Evolutionary conservation across 1,140 invertebrate genomes (phyloP), one percentile per base, ranked within the genome.

Genomic region (Aphelenchoides besseyi): DNA sequence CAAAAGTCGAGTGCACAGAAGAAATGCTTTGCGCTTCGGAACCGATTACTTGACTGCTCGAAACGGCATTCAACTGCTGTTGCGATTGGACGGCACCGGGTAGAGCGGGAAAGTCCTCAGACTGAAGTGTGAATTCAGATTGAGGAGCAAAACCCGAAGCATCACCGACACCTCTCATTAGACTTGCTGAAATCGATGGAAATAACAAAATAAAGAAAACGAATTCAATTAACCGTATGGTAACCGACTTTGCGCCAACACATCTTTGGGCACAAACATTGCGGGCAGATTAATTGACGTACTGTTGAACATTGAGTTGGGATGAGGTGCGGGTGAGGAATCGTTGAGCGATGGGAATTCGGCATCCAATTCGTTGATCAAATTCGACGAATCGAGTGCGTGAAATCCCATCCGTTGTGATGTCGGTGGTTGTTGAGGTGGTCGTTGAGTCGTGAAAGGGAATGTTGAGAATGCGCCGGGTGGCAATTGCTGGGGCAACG

Each of bases 51-150:
- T 48, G 41, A 12, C 41, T 23, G 41, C 41, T 48, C 12, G 41
- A 48, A 12, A 48, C 41, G 41, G 41, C 41, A 12, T 23, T 23
- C 41, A 48, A 23, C 5, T 18, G 5, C 23, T 59, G 55, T 23
- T 8, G 18, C 5, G 16, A 23, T 33, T 59, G 55, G 5, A 8
- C 85, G 32, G 89, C 87, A 30, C 90, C 90, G 59, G 90, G 96
- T 86, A 98, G 88, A 83, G 96, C 95, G 74, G 95, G 95, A 87
- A 98, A 98, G 87, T 98, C 96, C 88, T 98, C 95, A 76, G 91
- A 92, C 78, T 93, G 95, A 90, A 98, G 97, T 75, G 92, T 93
- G 87, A 97, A 98, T 86, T 97, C 95, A 16, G 63, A 37, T n/a
- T 30, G 26, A 16, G 16, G 63, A 37, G 16, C 63, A 53, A 18